Evolutionary conservation across 2,888 invertebrate genomes (phyloP).

Genomic region (Flexamia atlantica): DNA sequence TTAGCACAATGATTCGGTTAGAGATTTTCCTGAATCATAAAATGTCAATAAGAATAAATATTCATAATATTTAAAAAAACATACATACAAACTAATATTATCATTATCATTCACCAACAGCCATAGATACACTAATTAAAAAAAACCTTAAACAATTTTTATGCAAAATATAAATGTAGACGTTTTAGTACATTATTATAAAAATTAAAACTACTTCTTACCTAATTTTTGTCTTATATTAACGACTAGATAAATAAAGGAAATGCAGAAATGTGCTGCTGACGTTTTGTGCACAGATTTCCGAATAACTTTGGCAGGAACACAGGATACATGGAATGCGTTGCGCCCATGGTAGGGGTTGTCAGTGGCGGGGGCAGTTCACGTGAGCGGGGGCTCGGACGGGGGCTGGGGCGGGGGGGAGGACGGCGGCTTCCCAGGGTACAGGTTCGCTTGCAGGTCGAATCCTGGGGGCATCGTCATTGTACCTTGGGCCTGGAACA

Average conservation of each 20-base stretch:
- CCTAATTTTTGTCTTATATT: not conserved
- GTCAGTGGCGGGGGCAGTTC: slow-evolving; percentile 37
- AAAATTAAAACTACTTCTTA: too few relatives aligned
- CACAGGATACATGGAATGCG: not conserved
- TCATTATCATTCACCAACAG: too few relatives aligned
- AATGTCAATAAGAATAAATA: too few relatives aligned
- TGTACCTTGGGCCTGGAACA: slow-evolving; percentile 72
- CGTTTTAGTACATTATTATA: too few relatives aligned
- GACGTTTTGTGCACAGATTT: not conserved
- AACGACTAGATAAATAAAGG: not conserved
- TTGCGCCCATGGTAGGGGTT: not conserved
- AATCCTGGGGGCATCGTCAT: slow-evolving; percentile 72
- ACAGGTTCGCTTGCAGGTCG: slow-evolving; percentile 71
- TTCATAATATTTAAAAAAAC: too few relatives aligned
- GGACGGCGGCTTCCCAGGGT: slow-evolving; percentile 73
- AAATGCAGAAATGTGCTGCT: not conserved
- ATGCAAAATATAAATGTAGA: too few relatives aligned
- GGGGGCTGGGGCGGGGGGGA: slow-evolving; percentile 74
- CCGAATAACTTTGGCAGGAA: slow-evolving; percentile 6
- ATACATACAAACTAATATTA: too few relatives aligned
- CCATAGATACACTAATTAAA: too few relatives aligned
- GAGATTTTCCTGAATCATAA: too few relatives aligned
- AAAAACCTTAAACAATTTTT: too few relatives aligned
- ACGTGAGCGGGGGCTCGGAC: slow-evolving; percentile 63
- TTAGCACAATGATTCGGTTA: too few relatives aligned